phyloP scores from a whole-genome alignment of 2,888 invertebrate genomes.

The Portevinia maculata region DNA sequence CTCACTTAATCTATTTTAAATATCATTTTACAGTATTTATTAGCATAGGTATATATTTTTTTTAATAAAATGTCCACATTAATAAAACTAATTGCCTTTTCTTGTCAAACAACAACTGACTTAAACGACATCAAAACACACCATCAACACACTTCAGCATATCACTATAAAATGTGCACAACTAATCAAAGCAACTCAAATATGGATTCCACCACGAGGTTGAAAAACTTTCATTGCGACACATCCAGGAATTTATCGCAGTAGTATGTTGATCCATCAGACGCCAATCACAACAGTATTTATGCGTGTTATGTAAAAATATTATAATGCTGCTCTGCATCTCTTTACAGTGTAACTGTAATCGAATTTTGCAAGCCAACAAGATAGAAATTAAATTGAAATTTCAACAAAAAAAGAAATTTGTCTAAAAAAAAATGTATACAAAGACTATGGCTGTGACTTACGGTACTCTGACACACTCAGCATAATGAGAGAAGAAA shows the following conservation, averaged over 20 bases:
- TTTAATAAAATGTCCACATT: background rate
- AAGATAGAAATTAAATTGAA: constrained; percentile 54
- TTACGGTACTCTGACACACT: background rate
- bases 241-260: constrained; percentile 63
- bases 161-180: constrained; percentile 43
- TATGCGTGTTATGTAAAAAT: constrained; percentile 63
- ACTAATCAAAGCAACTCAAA: constrained; percentile 41
- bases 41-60: too few species aligned
- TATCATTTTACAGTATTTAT: too few species aligned
- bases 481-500: constrained; percentile 5
- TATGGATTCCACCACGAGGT: constrained; percentile 26
- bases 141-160: constrained; percentile 57
- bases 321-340: constrained; percentile 67
- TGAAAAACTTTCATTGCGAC: constrained; percentile 68
- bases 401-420: constrained; percentile 52
- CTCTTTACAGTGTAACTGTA: constrained; percentile 62
- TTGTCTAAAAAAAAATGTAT: background rate
- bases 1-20: too few species aligned
- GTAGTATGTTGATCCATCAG: background rate
- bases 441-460: constrained; percentile 47
- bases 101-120: constrained; percentile 51
- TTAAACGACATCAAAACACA: constrained; percentile 33
- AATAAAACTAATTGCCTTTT: constrained; percentile 8
- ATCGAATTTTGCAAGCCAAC: constrained; percentile 62
- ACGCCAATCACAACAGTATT: constrained; percentile 41